phyloP scores from a whole-genome alignment of 2,113 vertebrate genomes.

The Columba livia region DNA sequence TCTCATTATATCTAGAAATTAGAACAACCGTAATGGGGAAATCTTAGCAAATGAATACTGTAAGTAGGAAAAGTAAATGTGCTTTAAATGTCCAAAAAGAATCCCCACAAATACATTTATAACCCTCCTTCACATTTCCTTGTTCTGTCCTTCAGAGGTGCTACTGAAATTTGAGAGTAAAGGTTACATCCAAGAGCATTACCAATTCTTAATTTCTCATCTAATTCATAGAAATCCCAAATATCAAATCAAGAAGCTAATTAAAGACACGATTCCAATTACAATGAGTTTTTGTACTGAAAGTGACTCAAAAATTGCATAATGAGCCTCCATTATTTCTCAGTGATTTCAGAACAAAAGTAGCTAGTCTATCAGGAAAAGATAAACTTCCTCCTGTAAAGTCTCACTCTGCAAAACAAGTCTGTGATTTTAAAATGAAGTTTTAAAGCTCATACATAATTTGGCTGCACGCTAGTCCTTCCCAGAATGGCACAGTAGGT shows the following conservation, averaged over 20 bases:
- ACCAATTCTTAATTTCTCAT: neutral
- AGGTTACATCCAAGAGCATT: neutral
- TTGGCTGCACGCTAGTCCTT: neutral
- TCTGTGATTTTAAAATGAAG: neutral
- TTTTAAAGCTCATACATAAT: neutral
- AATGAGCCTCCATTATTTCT: neutral
- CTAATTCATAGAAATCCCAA: neutral
- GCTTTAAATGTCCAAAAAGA: neutral
- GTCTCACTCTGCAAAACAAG: neutral
- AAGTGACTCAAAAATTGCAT: conserved; percentile 16
- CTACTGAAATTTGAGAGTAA: neutral
- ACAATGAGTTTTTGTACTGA: neutral
- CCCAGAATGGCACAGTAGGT: neutral
- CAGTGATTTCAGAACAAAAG: neutral
- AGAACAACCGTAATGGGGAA: neutral
- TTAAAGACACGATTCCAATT: neutral
- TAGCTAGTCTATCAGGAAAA: neutral
- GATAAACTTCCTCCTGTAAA: neutral
- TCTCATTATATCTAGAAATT: neutral
- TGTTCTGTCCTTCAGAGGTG: neutral
- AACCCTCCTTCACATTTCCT: neutral
- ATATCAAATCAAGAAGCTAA: conserved; percentile 20
- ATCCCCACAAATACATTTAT: neutral
- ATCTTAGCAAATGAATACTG: neutral
- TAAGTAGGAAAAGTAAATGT: neutral